Conservation (phyloP, 2,797 vertebrate genomes). For the Apogon hyalosoma region DNA sequence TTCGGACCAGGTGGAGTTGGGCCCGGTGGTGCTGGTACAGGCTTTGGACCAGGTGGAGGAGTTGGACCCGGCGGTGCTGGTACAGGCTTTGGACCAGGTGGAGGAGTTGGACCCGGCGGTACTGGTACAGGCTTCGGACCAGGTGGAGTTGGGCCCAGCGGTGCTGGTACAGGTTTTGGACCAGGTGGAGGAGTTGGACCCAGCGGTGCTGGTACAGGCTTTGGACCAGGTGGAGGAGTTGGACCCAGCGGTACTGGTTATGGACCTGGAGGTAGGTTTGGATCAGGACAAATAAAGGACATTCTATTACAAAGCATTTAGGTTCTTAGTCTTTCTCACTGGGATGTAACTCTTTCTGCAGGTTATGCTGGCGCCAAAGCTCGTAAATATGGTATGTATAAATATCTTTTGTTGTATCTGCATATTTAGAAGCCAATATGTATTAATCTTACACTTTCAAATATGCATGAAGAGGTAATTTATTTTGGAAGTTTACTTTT, state of each 20-base stretch:
- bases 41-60: too few relatives aligned
- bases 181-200: too few relatives aligned
- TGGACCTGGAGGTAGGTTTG: conserved; percentile 52
- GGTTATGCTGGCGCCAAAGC: conserved; percentile 81
- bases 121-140: conserved; percentile 46
- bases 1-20: too few relatives aligned
- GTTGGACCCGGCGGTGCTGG: too few relatives aligned
- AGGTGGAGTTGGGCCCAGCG: too few relatives aligned
- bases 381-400: conserved; percentile 81
- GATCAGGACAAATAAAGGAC: not conserved
- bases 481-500: not conserved
- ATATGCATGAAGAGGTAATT: not conserved
- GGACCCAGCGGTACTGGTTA: conserved; percentile 28
- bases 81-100: too few relatives aligned
- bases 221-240: conserved; percentile 4
- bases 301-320: not conserved
- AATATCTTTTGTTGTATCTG: not conserved
- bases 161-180: too few relatives aligned
- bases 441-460: not conserved
- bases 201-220: too few relatives aligned
- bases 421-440: not conserved
- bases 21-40: too few relatives aligned
- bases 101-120: conserved; percentile 32
- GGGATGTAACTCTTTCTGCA: conserved; percentile 43
- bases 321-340: not conserved